phyloP scores from a whole-genome alignment of 2,888 invertebrate genomes.

The Stenolophus ochropezus region DNA sequence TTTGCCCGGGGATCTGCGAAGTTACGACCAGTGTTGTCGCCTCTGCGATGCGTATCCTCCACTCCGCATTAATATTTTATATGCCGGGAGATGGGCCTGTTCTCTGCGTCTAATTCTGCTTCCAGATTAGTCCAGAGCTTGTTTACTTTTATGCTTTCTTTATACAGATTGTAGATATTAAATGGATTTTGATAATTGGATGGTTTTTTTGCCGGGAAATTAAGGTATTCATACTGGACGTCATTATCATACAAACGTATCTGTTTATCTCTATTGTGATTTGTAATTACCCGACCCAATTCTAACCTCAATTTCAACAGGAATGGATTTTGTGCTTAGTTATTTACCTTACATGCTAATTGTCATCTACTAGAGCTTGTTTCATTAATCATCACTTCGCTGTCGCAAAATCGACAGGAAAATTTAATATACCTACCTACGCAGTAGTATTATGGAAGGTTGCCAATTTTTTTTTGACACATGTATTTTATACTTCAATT shows the following conservation, averaged over 20 bases:
- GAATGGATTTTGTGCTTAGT: too few species aligned
- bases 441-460: too few species aligned
- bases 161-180: conserved; percentile 11
- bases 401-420: too few species aligned
- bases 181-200: conserved; percentile 32
- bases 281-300: neutral
- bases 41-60: neutral
- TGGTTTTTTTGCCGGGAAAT: neutral
- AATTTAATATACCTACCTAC: too few species aligned
- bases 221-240: neutral
- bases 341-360: too few species aligned
- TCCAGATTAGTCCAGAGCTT: conserved; percentile 11
- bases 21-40: conserved; percentile 23
- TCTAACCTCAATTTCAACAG: neutral
- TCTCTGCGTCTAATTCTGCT: conserved; percentile 12
- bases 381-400: too few species aligned
- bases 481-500: too few species aligned
- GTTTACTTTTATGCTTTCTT: conserved; percentile 26
- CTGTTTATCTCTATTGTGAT: neutral
- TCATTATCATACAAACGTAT: too few species aligned
- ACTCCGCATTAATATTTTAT: conserved; percentile 32
- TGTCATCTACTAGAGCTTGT: too few species aligned
- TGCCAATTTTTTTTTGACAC: too few species aligned
- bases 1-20: neutral
- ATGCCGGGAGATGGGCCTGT: conserved; percentile 7